Percentiles rank a stretch among this genome's conserved stretches.
These are phyloP conservation scores for Sisyra terminalis DNA, from an alignment of 2,888 invertebrate genomes.

Conservation along the genomic window DNA sequence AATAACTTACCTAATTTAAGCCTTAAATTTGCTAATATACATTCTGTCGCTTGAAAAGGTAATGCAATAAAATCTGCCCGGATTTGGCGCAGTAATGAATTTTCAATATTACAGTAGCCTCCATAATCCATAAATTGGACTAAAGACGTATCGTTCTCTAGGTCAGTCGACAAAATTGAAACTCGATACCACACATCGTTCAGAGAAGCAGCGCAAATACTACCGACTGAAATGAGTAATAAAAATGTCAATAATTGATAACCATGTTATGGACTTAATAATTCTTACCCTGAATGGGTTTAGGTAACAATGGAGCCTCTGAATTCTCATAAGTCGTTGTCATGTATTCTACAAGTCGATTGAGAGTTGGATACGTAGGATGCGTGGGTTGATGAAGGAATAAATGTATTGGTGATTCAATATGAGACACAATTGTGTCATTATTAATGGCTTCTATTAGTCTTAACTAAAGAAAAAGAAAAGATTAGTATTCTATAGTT, in stretches of 20 bases:
- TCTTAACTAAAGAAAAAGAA: conserved; percentile 42
- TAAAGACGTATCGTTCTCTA: conserved; percentile 53
- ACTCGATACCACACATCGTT: conserved; percentile 82
- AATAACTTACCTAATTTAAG: conserved; percentile 48
- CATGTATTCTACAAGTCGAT: conserved; percentile 67
- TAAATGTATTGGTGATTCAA: conserved; percentile 74
- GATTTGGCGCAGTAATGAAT: conserved; percentile 73
- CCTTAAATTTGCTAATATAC: conserved; percentile 76
- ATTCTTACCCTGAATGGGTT: conserved; percentile 54
- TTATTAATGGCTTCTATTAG: conserved; percentile 85
- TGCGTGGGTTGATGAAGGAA: conserved; percentile 94
- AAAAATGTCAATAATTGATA: conserved; percentile 8
- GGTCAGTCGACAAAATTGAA: conserved; percentile 54
- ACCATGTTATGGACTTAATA: conserved; percentile 1
- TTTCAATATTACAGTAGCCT: conserved; percentile 69
- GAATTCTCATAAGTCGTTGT: conserved; percentile 61
- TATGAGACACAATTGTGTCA: conserved; percentile 78
- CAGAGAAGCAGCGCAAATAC: conserved; percentile 77
- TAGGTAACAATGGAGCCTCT: conserved; percentile 64
- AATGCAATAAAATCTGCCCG: conserved; percentile 83
- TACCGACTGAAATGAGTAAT: conserved; percentile 44
- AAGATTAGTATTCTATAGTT: neutral
- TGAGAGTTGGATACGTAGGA: conserved; percentile 76
- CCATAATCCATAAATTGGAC: conserved; percentile 91
- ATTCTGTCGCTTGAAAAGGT: conserved; percentile 96